Base-by-base conservation (phyloP, 2,113 vertebrate species). In the Neolamprologus sp. region DNA sequence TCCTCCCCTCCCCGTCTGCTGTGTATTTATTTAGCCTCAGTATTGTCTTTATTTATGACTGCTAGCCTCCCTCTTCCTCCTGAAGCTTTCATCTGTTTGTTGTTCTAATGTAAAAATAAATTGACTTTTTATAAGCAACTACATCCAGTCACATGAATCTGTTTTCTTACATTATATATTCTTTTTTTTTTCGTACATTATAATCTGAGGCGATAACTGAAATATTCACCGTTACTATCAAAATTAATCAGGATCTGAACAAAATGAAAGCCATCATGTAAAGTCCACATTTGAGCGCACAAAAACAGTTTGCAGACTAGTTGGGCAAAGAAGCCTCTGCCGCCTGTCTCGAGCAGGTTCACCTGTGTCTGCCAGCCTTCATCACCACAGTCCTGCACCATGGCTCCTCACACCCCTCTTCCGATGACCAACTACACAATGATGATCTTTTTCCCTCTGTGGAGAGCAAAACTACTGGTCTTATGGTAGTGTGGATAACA, bases 21-120 rank as follows among this genome's bases (percentile, higher is more conserved):
- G 73, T 33, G 12, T 94, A 93, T 94, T 94, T 93, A 94, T 94
- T 94, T 93, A 93, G 63, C 53, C 47, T 65, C 40, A 58, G n/a
- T n/a, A 28, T 87, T 82, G 35, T 87, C 73, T 86, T 92, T 94
- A 93, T 94, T 94, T 94, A 93, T 94, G 89, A 91, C 63, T 37
- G 60, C 26, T 87, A 83, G 85, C 54, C 19, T 19, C 73, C 82
- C 47, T 83, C 60, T 40, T 40, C 58, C 35, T 89, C 47, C 68
- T 26, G 35, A 81, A 19, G 40, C 23, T 35, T 55, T 87, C n/a
- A 68, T 85, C 80, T 90, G 88, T 93, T 78, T 51, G 26, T 78
- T 78, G 73, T 87, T 79, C 87, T 90, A 33, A 84, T 92, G 90
- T 92, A 92, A 92, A 94, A 96, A 96, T 96, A 95, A 96, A 96